A percentile compares a stretch with the other conserved stretches of the same genome.
These are phyloP conservation scores for Liopterus haemorrhoidalis DNA, from an alignment of 2,888 invertebrate genomes.

Conservation along the genomic window DNA sequence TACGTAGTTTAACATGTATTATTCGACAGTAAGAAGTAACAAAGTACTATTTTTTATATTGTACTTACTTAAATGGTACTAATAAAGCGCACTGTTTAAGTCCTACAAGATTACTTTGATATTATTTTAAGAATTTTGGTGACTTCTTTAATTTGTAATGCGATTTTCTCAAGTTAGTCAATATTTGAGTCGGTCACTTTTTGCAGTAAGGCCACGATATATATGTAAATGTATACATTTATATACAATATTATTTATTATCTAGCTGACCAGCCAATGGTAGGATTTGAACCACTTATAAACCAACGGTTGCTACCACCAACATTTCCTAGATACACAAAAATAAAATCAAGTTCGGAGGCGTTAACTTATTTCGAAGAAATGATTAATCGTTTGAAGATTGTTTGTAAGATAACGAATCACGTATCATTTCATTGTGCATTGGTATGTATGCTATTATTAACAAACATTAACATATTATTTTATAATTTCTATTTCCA, in stretches of 20 bases:
- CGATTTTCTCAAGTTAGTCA: too few species aligned
- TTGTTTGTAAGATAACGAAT: conserved; percentile 74
- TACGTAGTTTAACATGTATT: too few species aligned
- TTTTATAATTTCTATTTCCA: conserved; percentile 41
- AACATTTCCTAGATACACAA: conserved; percentile 94
- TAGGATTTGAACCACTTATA: conserved; percentile 93
- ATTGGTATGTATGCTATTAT: conserved; percentile 53
- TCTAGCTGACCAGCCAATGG: conserved; percentile 65
- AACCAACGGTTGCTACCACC: conserved; percentile 96
- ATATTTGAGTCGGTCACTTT: too few species aligned
- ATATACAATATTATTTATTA: conserved; percentile 20
- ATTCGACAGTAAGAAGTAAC: too few species aligned
- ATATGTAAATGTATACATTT: too few species aligned
- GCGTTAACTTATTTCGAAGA: conserved; percentile 77
- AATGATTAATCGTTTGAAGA: conserved; percentile 72
- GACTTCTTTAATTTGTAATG: too few species aligned
- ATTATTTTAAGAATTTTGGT: too few species aligned
- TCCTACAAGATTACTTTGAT: too few species aligned
- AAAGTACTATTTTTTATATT: too few species aligned
- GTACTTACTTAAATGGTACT: too few species aligned
- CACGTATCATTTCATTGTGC: conserved; percentile 75
- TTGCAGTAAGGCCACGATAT: too few species aligned
- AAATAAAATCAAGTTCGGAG: conserved; percentile 74
- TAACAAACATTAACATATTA: conserved; percentile 1
- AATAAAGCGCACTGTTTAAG: too few species aligned